Evolutionary conservation across 2,113 vertebrate genomes (phyloP).

Genomic region (Capreolus pygargus): DNA sequence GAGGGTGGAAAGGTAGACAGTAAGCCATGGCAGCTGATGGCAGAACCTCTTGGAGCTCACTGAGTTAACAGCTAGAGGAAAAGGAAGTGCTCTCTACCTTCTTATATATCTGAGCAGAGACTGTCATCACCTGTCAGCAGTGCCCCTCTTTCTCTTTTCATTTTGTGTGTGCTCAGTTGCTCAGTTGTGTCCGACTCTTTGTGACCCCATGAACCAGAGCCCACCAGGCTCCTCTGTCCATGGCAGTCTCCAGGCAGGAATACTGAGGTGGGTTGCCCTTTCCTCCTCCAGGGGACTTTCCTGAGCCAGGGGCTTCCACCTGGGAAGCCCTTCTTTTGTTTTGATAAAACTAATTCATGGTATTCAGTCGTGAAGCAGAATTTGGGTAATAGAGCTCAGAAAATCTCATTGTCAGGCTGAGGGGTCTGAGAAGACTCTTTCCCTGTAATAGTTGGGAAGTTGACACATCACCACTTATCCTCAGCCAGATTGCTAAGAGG

Average conservation of each 20-base stretch:
- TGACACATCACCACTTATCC: neutral
- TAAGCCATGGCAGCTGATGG: neutral
- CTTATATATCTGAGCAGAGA: neutral
- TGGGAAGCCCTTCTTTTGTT: neutral
- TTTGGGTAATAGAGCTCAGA: neutral
- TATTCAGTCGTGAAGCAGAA: neutral
- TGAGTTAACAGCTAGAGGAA: neutral
- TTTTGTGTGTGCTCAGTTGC: neutral
- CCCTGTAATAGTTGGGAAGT: neutral
- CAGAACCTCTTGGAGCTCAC: neutral
- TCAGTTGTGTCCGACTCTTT: neutral
- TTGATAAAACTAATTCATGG: constrained; percentile 10
- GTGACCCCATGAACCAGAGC: neutral
- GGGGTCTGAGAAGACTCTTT: neutral
- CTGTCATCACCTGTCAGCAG: neutral
- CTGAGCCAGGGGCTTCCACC: neutral
- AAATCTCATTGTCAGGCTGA: neutral
- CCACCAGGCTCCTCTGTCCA: neutral
- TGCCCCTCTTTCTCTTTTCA: constrained; percentile 16
- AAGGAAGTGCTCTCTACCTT: neutral
- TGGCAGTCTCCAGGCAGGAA: neutral
- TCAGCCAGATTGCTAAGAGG: neutral
- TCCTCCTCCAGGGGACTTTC: neutral
- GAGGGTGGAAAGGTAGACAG: neutral
- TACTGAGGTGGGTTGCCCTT: neutral